phyloP scores from a whole-genome alignment of 2,797 vertebrate genomes.

The Neoniphon sammara region DNA sequence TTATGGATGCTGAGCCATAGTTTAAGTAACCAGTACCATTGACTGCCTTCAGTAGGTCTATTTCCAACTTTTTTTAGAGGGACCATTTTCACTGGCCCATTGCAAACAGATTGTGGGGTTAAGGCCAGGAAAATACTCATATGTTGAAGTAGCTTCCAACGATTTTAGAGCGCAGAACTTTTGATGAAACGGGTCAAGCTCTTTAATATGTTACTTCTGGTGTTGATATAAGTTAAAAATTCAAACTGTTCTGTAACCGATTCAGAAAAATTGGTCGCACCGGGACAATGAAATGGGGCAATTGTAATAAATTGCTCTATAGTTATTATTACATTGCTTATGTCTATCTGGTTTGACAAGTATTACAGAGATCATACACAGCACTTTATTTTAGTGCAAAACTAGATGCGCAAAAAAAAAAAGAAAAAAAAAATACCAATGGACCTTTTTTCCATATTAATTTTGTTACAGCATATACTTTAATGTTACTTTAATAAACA shows the following conservation, averaged over 20 bases:
- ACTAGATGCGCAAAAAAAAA: no score
- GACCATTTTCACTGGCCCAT: slow-evolving; percentile 68
- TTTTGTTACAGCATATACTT: no score
- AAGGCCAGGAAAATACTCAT: slow-evolving; percentile 78
- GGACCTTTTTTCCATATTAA: not conserved
- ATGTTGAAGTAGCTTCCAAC: slow-evolving; percentile 63
- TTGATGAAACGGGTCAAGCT: slow-evolving; percentile 64
- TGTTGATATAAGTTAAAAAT: slow-evolving; percentile 59
- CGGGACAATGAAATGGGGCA: slow-evolving; percentile 6
- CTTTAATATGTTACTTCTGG: slow-evolving; percentile 59
- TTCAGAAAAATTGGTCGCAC: slow-evolving; percentile 20
- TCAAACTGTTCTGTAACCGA: slow-evolving; percentile 43
- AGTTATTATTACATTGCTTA: not conserved
- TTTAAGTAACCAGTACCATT: slow-evolving; percentile 63
- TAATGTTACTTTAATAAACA: not conserved
- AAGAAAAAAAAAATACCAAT: no score
- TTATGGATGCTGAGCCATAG: slow-evolving; percentile 54
- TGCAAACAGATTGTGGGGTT: slow-evolving; percentile 63
- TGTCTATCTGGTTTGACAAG: not conserved
- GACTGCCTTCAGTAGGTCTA: slow-evolving; percentile 51
- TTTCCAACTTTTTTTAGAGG: slow-evolving; percentile 69
- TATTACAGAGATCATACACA: not conserved
- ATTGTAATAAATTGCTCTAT: slow-evolving; percentile 20
- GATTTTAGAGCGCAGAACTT: slow-evolving; percentile 56
- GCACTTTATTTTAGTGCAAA: not conserved